Percentiles rank a stretch among this genome's conserved stretches.
These are phyloP conservation scores for Drosophila nebulosa DNA, from an alignment of 1,140 invertebrate species.

Conservation along the genomic window DNA sequence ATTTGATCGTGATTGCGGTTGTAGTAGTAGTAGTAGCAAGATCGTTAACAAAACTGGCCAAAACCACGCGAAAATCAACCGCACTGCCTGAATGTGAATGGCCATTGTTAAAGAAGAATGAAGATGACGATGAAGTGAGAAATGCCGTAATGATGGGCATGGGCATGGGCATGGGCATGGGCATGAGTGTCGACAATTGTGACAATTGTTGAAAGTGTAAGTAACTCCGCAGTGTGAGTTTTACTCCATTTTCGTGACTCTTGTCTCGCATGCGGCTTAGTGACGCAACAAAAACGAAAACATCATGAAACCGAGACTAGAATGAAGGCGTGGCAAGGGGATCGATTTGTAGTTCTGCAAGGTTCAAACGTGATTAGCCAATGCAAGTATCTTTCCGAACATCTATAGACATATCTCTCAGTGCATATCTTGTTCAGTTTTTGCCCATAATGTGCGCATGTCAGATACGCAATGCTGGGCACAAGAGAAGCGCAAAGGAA, in stretches of 20 bases:
- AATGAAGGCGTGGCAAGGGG: constrained; percentile 5
- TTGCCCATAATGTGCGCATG: constrained; percentile 30
- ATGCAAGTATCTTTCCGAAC: too few relatives aligned
- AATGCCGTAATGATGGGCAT: constrained; percentile 60
- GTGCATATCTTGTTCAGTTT: background rate
- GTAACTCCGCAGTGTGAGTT: background rate
- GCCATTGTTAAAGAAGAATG: constrained; percentile 18
- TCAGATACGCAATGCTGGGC: constrained; percentile 74
- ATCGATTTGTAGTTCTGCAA: too few relatives aligned
- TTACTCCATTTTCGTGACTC: constrained; percentile 35
- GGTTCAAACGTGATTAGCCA: too few relatives aligned
- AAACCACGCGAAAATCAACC: constrained; percentile 38
- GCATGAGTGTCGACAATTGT: constrained; percentile 35
- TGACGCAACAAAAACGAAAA: constrained; percentile 49
- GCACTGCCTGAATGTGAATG: constrained; percentile 29
- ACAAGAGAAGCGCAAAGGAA: constrained; percentile 68
- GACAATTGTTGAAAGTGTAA: constrained; percentile 56
- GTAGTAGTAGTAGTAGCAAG: constrained; percentile 25
- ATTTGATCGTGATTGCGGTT: constrained; percentile 35
- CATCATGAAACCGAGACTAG: constrained; percentile 18
- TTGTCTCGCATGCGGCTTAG: constrained; percentile 27
- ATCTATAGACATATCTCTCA: constrained; percentile 14
- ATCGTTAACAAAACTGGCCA: constrained; percentile 28
- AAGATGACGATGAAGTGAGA: constrained; percentile 38
- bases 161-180: background rate